Conservation (phyloP, 2,797 vertebrate genomes). For the Nasua narica region DNA sequence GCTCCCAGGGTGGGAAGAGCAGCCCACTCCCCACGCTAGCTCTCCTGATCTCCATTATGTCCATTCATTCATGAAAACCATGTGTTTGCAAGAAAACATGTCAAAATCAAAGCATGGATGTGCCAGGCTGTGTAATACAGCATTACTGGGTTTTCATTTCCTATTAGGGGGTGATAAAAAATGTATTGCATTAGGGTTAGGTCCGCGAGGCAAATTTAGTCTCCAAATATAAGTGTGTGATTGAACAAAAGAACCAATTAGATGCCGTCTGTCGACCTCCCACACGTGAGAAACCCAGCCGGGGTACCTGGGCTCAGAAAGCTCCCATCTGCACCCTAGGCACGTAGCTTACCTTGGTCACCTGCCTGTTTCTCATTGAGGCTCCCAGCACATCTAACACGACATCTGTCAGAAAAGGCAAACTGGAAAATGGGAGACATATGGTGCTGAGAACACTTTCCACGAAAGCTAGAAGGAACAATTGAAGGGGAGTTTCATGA, state of each 20-base stretch:
- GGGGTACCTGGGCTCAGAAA: fast-evolving
- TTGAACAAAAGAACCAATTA: background rate
- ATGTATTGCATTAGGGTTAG: background rate
- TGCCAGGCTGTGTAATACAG: background rate
- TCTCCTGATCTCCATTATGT: background rate
- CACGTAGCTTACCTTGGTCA: background rate
- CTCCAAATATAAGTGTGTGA: fast-evolving
- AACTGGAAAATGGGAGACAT: background rate
- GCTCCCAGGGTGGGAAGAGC: background rate
- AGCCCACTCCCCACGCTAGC: background rate
- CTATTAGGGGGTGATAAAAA: background rate
- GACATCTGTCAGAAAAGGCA: background rate
- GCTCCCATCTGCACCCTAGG: fast-evolving
- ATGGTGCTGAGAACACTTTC: background rate
- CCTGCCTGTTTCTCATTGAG: background rate
- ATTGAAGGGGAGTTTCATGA: background rate
- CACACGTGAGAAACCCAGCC: background rate
- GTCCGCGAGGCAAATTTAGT: background rate
- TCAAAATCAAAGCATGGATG: background rate
- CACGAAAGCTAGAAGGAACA: background rate
- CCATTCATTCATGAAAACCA: constrained; percentile 31
- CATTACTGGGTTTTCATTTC: constrained; percentile 1
- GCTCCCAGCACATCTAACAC: background rate
- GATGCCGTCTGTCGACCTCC: fast-evolving
- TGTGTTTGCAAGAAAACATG: background rate